Evolutionary conservation across 2,797 vertebrate genomes (phyloP).

Genomic region (Xerus rutilus): DNA sequence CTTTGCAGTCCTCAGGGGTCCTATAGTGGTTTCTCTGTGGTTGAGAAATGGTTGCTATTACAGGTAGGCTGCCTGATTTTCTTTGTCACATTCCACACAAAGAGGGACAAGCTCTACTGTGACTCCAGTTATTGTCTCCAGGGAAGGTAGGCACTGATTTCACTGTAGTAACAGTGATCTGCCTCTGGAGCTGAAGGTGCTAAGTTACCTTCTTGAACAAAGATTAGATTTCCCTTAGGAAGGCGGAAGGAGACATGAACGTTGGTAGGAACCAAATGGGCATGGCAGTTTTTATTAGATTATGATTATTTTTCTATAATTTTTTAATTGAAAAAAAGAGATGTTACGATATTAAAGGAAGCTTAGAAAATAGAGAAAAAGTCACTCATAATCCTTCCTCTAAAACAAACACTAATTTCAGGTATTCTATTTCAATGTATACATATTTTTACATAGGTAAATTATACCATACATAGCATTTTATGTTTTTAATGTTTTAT

Average conservation of each 20-base stretch:
- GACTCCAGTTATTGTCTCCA: not conserved
- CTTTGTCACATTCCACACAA: not conserved
- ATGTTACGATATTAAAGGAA: not conserved
- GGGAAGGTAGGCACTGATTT: not conserved
- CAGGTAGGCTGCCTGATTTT: not conserved
- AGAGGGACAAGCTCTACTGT: not conserved
- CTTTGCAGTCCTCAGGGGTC: not conserved
- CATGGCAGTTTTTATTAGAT: not conserved
- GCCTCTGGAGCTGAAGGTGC: not conserved
- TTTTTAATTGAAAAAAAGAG: not conserved
- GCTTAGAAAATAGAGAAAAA: not conserved
- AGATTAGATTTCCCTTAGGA: not conserved
- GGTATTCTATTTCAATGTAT: not conserved
- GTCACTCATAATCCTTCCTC: not conserved
- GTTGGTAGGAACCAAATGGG: not conserved
- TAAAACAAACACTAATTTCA: not conserved
- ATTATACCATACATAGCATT: not conserved
- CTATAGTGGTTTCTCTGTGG: not conserved
- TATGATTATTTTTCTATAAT: not conserved
- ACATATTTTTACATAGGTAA: not conserved
- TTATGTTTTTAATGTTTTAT: not conserved
- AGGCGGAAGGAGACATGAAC: not conserved
- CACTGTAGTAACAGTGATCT: not conserved
- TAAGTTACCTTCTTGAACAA: not conserved
- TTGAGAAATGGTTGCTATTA: not conserved